These are phyloP conservation scores for Hypomecis atomaria DNA, from an alignment of 2,888 invertebrate species.

Conservation along the genomic window DNA sequence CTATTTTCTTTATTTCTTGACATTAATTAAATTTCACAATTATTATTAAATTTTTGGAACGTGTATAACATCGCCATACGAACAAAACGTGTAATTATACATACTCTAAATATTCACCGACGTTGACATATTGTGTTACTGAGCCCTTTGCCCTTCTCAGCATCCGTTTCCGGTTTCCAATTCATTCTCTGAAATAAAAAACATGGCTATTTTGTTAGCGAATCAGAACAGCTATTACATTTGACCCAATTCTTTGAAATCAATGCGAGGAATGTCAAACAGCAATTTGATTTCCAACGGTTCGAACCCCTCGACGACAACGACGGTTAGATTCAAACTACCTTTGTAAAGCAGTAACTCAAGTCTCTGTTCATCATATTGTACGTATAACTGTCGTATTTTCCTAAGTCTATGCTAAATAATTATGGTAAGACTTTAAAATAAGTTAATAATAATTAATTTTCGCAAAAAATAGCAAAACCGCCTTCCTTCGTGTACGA, in stretches of 20 bases:
- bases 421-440: too few relatives aligned
- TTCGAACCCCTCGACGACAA: constrained; percentile 40
- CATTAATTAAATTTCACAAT: too few relatives aligned
- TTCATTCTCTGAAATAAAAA: constrained; percentile 16
- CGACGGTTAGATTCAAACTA: constrained; percentile 27
- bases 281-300: constrained; percentile 47
- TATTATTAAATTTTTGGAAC: too few relatives aligned
- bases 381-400: background rate
- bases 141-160: constrained; percentile 17
- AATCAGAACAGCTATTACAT: constrained; percentile 20
- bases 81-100: background rate
- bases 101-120: constrained; percentile 1
- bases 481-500: too few relatives aligned
- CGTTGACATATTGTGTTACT: constrained; percentile 15
- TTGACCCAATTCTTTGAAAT: constrained; percentile 30
- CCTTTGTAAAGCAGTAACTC: constrained; percentile 10
- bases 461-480: too few relatives aligned
- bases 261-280: constrained; percentile 22
- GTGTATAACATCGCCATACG: too few relatives aligned
- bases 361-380: background rate
- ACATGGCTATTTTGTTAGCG: constrained; percentile 9
- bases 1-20: too few relatives aligned
- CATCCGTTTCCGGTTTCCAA: constrained; percentile 24
- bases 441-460: too few relatives aligned
- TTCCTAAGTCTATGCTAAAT: background rate